Base-by-base conservation (phyloP, 2,888 invertebrate species). In the Acleris holmiana region DNA sequence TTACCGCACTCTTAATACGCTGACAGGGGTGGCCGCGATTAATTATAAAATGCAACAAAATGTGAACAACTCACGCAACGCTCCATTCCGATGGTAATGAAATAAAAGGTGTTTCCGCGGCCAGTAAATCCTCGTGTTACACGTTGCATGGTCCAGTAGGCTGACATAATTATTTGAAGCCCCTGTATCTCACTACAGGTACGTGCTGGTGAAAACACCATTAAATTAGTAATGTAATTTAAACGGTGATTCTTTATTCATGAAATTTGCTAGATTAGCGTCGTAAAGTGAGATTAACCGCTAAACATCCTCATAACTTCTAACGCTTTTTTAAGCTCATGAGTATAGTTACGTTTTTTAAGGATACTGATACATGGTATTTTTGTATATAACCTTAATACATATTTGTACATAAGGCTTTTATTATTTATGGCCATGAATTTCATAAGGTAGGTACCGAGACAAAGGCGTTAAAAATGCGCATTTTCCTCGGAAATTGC, bases 11-110 rank as follows among this genome's bases (percentile, higher is more conserved):
- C 77, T 59, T 55, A 66, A 47, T 21, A 76, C 77, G 80, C 72
- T 86, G 87, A 88, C 88, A 88, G 83, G 90, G 91, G 90, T 85
- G 84, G 84, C 75, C 73, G 70, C 83, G 81, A 87, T 90, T 90
- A 86, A 88, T 88, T 89, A 86, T 86, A 85, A 90, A 90, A 88
- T 83, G 84, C 81, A 83, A 78, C 78, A 82, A 79, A 85, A 86
- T 86, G 86, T 83, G 80, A 75, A 77, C 76, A 71, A 72, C 73
- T 75, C 88, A 90, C 88, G 89, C 90, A 74, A 87, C 67, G 69
- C 67, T 66, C 35, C 49, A 64, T 68, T 51, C 48, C 55, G n/a
- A 72, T 69, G 72, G 74, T 56, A 56, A 68, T 63, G 62, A 57
- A 46, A 58, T 64, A 65, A 55, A 67, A 67, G 67, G 65, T 65